Base-by-base conservation (phyloP, 2,888 invertebrate species). In the Leucoptera coffeella region DNA sequence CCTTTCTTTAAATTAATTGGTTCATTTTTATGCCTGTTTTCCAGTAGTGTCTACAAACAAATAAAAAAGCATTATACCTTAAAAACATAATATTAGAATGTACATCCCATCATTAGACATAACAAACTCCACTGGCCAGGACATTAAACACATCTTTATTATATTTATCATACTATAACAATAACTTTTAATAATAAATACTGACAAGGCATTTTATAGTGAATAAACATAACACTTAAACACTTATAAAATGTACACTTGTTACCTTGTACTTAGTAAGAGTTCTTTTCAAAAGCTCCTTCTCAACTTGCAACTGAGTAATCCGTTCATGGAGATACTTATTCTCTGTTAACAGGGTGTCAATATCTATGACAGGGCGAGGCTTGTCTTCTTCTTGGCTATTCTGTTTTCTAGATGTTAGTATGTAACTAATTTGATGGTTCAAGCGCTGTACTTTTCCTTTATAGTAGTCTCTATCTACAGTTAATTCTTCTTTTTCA, bases 311-410 rank as follows among this genome's bases (percentile, higher is more conserved):
- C 31, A 82, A 67, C 44, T 87, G 86, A 35, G 82, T 82, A 24
- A 89, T 60, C 43, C 85, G 74, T 43, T 90, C 90, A 53, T 87
- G 84, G 26, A 91, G 71, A 56, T 81, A 87, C 76, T 83, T 83
- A 52, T 90, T 91, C 55, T 90, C 90, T 49, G 82, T 80, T 23
- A 86, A 62, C 22, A 90, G 60, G 20, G 83, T 78, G 60, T 90
- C 89, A 39, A 89, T 76, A 45, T 90, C 90, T 8, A 90, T 72
- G 15, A 85, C 62, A 4, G 64, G 60, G 30, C 61, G 64, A 3
- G 59, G 52, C 15, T 42, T 37, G 10, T 51, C 49, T 3, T 43
- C 42, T 24, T 45, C 42, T 26, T 43, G 46, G 11, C 38, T 27
- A 32, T 55, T 61, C 1, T 42, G 32, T 37, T 55, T 12, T 22